Conservation (phyloP, 2,888 invertebrate genomes). For the Ectropis crepuscularia region DNA sequence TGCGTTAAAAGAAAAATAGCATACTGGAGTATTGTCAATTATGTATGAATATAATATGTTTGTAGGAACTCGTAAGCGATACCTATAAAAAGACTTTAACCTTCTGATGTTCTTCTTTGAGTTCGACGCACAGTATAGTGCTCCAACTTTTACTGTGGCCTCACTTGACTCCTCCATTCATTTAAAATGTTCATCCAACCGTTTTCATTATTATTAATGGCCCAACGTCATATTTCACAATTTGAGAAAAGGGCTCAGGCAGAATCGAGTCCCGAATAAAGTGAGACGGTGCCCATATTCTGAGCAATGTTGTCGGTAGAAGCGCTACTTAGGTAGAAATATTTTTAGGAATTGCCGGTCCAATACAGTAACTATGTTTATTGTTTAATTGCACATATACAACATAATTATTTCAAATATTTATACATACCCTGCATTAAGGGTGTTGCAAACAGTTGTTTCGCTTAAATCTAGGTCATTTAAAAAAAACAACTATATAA, state of each 20-base stretch:
- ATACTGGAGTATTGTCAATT: too few species aligned
- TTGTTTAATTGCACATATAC: too few species aligned
- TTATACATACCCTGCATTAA: too few species aligned
- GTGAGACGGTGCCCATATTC: slow-evolving; percentile 14
- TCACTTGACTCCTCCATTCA: slow-evolving; percentile 7
- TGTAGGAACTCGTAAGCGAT: too few species aligned
- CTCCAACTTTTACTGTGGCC: neutral
- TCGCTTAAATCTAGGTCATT: too few species aligned
- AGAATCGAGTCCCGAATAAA: slow-evolving; percentile 24
- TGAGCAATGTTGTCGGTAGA: neutral
- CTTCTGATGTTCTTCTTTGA: neutral
- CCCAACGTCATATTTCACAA: slow-evolving; percentile 8
- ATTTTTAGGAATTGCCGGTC: slow-evolving; percentile 17
- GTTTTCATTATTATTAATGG: slow-evolving; percentile 13
- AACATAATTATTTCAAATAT: too few species aligned
- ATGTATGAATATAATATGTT: too few species aligned
- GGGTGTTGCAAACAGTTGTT: too few species aligned
- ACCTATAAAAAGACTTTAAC: too few species aligned
- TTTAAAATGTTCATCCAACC: slow-evolving; percentile 28
- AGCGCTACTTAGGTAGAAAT: neutral
- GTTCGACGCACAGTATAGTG: neutral
- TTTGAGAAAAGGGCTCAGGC: slow-evolving; percentile 13
- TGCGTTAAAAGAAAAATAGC: too few species aligned
- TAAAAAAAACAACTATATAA: too few species aligned
- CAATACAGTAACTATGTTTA: slow-evolving; percentile 3